Evolutionary conservation across 2,888 invertebrate species (phyloP).

Genomic region (Nemotelus nigrinus): DNA sequence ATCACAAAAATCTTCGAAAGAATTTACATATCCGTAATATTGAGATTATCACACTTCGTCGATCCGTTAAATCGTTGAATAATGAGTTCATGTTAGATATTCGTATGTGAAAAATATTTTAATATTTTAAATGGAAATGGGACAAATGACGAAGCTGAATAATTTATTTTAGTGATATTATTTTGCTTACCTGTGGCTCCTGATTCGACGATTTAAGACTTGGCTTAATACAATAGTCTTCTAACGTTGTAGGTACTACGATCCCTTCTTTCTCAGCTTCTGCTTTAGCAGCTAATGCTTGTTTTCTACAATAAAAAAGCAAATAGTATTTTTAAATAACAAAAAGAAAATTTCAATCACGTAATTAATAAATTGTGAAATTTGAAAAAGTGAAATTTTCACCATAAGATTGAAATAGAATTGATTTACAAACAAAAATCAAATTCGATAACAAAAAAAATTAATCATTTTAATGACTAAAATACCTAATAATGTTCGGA

Average conservation of each 20-base stretch:
- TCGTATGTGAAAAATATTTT: neutral
- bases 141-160: neutral
- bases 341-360: neutral
- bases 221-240: slow-evolving; percentile 97
- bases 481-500: slow-evolving; percentile 95
- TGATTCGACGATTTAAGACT: slow-evolving; percentile 88
- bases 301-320: slow-evolving; percentile 76
- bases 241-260: slow-evolving; percentile 94
- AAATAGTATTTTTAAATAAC: slow-evolving; percentile 13
- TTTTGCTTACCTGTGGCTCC: slow-evolving; percentile 69
- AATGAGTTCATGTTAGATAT: neutral
- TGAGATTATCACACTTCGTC: no score
- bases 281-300: slow-evolving; percentile 92
- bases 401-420: neutral
- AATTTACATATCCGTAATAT: no score
- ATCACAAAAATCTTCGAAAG: no score
- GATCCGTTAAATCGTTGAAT: neutral
- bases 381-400: neutral
- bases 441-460: neutral
- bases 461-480: neutral
- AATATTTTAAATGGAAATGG: neutral
- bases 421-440: neutral
- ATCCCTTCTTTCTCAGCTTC: slow-evolving; percentile 98
- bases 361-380: neutral
- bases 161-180: neutral